Conservation (phyloP, 2,113 vertebrate species). For the Tretioscincus oriximinensis region DNA sequence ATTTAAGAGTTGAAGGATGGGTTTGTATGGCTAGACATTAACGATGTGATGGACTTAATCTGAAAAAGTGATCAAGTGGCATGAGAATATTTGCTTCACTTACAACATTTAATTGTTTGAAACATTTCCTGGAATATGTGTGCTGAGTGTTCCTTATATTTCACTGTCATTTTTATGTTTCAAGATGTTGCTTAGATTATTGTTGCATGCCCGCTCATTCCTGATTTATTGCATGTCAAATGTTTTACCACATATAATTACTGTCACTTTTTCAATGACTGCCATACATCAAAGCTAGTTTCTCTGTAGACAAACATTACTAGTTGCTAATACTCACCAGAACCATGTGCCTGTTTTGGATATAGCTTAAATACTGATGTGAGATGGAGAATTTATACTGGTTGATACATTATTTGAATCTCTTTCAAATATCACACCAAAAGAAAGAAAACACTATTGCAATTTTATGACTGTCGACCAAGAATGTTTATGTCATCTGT, state of each 20-base stretch:
- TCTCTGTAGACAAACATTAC: neutral
- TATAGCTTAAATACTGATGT: neutral
- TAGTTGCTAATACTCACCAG: neutral
- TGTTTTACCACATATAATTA: neutral
- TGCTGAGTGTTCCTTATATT: neutral
- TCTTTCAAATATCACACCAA: neutral
- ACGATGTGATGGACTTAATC: neutral
- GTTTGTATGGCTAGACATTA: neutral
- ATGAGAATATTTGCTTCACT: neutral
- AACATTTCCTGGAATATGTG: neutral
- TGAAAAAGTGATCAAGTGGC: neutral
- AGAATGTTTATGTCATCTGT: too few relatives aligned
- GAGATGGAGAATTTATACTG: neutral
- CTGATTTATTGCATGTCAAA: neutral
- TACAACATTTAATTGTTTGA: neutral
- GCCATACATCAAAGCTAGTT: neutral
- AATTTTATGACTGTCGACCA: too few relatives aligned
- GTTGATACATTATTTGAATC: neutral
- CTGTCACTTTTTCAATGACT: neutral
- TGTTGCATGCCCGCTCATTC: neutral
- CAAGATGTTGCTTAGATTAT: neutral
- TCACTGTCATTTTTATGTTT: neutral
- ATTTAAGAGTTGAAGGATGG: neutral
- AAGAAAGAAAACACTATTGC: neutral
- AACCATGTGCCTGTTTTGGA: neutral